Conservation (phyloP, 2,113 vertebrate genomes). For the Cyanoliseus patagonus region DNA sequence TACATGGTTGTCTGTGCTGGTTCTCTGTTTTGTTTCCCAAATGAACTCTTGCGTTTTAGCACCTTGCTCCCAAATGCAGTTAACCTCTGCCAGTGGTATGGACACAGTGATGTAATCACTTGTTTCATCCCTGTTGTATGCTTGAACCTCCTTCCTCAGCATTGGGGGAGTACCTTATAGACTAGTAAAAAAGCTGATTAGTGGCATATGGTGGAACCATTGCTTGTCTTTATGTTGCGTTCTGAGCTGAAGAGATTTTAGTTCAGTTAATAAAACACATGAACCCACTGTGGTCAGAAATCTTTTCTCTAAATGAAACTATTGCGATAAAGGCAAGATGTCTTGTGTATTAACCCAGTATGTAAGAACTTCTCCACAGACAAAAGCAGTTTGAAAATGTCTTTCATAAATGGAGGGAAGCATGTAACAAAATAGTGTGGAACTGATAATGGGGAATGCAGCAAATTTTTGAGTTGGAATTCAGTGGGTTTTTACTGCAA, state of each 20-base stretch:
- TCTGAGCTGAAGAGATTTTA: not conserved
- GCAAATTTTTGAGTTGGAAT: not conserved
- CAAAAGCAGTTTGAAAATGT: not conserved
- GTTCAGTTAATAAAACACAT: not conserved
- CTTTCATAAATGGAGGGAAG: not conserved
- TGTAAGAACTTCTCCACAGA: not conserved
- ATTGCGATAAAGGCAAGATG: not conserved
- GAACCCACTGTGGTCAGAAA: not conserved
- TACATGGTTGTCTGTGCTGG: not conserved
- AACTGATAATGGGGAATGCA: not conserved
- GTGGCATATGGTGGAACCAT: not conserved
- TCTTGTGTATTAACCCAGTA: not conserved
- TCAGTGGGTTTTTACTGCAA: not conserved
- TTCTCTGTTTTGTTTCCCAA: not conserved
- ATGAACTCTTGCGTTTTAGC: not conserved
- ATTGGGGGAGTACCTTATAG: fast-evolving
- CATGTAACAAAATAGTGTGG: not conserved
- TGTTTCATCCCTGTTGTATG: not conserved
- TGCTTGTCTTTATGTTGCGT: not conserved
- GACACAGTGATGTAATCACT: not conserved
- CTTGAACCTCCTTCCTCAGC: not conserved
- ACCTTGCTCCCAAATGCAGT: not conserved
- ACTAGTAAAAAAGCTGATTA: not conserved
- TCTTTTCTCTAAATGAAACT: not conserved
- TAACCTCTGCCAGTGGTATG: not conserved